A percentile compares a stretch with the other conserved stretches of the same genome.
Evolutionary conservation across 2,797 vertebrate species (phyloP).

Genomic region (Galaxias olidus): DNA sequence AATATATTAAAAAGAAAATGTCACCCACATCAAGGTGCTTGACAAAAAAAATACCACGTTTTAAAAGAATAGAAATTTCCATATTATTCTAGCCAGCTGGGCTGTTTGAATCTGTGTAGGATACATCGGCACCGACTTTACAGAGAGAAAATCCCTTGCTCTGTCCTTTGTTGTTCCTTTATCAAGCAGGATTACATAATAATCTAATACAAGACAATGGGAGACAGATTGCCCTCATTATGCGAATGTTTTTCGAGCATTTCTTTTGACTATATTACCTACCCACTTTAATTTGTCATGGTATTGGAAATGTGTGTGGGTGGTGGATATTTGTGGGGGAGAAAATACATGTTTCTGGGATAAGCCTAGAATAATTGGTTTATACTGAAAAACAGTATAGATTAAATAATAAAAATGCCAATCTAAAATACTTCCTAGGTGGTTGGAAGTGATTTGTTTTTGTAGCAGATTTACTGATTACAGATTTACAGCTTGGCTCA

Average conservation of each 20-base stretch:
- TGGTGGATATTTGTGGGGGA: neutral
- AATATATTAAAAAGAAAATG: too few relatives aligned
- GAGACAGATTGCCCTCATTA: slow-evolving; percentile 21
- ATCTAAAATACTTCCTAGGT: neutral
- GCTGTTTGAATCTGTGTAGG: slow-evolving; percentile 12
- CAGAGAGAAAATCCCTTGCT: slow-evolving; percentile 24
- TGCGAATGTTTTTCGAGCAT: neutral
- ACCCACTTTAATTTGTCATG: slow-evolving; percentile 2
- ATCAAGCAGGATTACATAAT: slow-evolving; percentile 55
- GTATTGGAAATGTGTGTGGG: slow-evolving; percentile 15
- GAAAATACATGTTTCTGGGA: neutral
- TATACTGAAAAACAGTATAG: neutral
- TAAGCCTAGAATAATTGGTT: neutral
- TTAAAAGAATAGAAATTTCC: too few relatives aligned
- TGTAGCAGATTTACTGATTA: too few relatives aligned
- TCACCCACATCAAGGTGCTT: too few relatives aligned
- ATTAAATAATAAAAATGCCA: neutral
- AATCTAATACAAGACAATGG: slow-evolving; percentile 61
- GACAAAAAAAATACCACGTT: too few relatives aligned
- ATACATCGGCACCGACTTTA: slow-evolving; percentile 19
- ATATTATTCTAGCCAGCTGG: too few relatives aligned
- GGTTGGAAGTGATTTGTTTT: too few relatives aligned
- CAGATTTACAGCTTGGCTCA: too few relatives aligned
- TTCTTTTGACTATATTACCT: neutral
- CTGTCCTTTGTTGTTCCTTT: slow-evolving; percentile 51